A percentile compares a stretch with the other conserved stretches of the same genome.
These are phyloP conservation scores for Pollicipes pollicipes DNA, from an alignment of 1,140 invertebrate species.

Conservation along the genomic window DNA sequence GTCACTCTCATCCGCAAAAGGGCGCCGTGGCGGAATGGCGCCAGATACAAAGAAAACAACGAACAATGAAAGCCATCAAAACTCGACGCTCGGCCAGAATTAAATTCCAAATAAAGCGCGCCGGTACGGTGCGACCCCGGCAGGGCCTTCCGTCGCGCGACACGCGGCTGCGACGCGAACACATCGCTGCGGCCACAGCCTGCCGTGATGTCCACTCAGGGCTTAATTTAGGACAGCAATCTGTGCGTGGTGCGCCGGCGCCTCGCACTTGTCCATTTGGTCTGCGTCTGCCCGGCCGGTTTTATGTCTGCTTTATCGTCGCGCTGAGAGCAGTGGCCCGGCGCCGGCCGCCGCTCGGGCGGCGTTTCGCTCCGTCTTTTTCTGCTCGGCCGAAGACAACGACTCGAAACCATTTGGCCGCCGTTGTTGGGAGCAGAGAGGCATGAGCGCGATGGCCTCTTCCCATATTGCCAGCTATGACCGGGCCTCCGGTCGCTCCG, in stretches of 20 bases:
- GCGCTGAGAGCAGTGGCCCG: background rate
- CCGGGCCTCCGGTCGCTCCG: too few species aligned
- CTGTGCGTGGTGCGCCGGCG: background rate
- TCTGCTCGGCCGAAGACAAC: background rate
- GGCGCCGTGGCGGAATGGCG: background rate
- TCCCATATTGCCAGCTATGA: background rate
- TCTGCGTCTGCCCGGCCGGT: background rate
- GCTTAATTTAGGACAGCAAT: background rate
- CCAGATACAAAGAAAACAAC: background rate
- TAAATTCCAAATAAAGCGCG: background rate
- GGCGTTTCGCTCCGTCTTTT: background rate
- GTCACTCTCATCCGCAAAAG: background rate
- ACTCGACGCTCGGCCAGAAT: background rate
- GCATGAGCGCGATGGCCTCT: background rate
- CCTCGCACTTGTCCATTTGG: background rate
- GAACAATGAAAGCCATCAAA: background rate
- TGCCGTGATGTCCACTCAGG: background rate
- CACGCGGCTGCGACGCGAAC: too few species aligned
- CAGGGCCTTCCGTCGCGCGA: too few species aligned
- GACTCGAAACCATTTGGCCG: too few species aligned
- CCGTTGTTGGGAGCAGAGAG: background rate
- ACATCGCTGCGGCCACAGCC: too few species aligned
- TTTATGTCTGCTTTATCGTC: background rate
- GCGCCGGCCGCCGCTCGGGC: background rate
- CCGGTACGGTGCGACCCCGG: too few species aligned